These are phyloP conservation scores for Lineus longissimus DNA, from an alignment of 1,140 invertebrate species.

Conservation along the genomic window DNA sequence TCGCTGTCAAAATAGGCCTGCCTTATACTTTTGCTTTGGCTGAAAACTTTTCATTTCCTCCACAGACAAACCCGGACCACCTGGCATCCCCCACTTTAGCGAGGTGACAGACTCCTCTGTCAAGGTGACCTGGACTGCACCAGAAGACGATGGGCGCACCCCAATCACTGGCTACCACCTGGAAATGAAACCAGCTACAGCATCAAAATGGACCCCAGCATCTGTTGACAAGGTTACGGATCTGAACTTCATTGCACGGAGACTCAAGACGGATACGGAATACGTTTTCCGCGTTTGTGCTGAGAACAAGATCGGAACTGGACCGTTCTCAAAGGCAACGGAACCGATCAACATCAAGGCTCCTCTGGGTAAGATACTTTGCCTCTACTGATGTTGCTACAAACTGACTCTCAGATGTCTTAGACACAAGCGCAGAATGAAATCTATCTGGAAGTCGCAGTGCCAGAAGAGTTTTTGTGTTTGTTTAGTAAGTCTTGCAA, in stretches of 20 bases:
- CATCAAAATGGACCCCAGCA: constrained; percentile 80
- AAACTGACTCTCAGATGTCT: not conserved
- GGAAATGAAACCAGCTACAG: constrained; percentile 1
- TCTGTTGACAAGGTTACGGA: constrained; percentile 64
- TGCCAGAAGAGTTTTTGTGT: too few relatives aligned
- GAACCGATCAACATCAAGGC: constrained; percentile 87
- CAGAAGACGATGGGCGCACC: constrained; percentile 93
- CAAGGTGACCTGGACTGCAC: constrained; percentile 73
- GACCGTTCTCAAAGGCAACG: constrained; percentile 85
- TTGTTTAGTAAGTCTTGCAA: too few relatives aligned
- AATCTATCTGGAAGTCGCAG: too few relatives aligned
- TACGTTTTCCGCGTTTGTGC: constrained; percentile 85
- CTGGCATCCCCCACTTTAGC: constrained; percentile 66
- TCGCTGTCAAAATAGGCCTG: too few relatives aligned
- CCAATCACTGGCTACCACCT: constrained; percentile 60
- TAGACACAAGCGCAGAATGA: not conserved
- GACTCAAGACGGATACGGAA: constrained; percentile 85
- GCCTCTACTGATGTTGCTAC: not conserved
- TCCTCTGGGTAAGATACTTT: constrained; percentile 77
- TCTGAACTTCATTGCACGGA: constrained; percentile 52
- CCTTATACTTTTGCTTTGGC: too few relatives aligned
- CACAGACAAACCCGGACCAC: constrained; percentile 66
- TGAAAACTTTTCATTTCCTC: too few relatives aligned
- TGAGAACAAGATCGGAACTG: constrained; percentile 95
- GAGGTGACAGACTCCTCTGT: constrained; percentile 2